phyloP scores from a whole-genome alignment of 1,140 invertebrate species.

The Lasioglossum albipes region DNA sequence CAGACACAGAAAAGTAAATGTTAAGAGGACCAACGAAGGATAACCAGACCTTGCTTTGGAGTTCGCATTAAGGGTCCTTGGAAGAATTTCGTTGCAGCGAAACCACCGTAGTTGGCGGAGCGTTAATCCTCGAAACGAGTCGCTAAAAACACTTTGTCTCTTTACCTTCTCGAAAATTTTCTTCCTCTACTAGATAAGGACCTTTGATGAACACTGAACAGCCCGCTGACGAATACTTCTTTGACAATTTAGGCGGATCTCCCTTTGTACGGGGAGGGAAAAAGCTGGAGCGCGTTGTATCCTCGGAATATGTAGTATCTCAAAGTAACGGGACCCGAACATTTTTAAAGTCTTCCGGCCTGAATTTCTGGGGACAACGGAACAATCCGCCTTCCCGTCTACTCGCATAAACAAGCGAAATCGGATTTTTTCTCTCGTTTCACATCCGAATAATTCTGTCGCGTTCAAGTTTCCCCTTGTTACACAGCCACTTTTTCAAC shows the following conservation, averaged over 20 bases:
- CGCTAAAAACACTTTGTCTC: constrained; percentile 69
- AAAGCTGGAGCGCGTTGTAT: neutral
- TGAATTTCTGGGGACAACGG: neutral
- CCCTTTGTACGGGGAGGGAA: constrained; percentile 21
- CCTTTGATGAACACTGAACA: constrained; percentile 34
- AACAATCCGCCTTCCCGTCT: neutral
- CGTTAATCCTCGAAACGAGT: constrained; percentile 71
- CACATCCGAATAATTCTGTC: neutral
- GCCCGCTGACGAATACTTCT: constrained; percentile 32
- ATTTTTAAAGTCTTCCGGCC: neutral
- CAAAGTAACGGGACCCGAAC: neutral
- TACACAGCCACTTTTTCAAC: too few species aligned
- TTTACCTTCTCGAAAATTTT: constrained; percentile 49
- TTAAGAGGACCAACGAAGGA: neutral
- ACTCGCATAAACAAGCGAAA: neutral
- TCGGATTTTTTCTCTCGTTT: neutral
- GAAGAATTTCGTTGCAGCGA: constrained; percentile 62
- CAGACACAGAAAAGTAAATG: neutral
- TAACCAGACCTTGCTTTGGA: constrained; percentile 32
- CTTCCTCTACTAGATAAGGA: constrained; percentile 36
- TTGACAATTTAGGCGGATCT: constrained; percentile 35
- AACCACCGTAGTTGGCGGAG: constrained; percentile 64
- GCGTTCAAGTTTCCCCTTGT: neutral
- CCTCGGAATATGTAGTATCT: neutral
- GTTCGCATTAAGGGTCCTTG: constrained; percentile 61